Conservation (phyloP, 2,888 invertebrate species). For the Erebia epiphron region DNA sequence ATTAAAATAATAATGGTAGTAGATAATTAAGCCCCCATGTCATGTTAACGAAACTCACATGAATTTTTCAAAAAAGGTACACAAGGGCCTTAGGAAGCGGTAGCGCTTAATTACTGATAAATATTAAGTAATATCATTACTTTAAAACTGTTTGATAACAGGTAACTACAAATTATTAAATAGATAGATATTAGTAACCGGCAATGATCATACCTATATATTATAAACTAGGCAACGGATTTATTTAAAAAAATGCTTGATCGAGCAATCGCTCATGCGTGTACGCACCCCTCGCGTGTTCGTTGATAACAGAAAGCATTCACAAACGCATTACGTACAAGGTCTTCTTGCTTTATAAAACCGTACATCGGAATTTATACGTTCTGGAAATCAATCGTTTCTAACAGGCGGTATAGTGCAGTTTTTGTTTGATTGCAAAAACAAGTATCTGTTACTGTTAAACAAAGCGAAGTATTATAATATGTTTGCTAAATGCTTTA, state of each 20-base stretch:
- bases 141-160: slow-evolving; percentile 11
- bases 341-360: slow-evolving; percentile 48
- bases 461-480: neutral
- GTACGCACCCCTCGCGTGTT: slow-evolving; percentile 47
- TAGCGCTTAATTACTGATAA: neutral
- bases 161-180: slow-evolving; percentile 2
- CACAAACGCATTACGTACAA: slow-evolving; percentile 43
- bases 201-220: slow-evolving; percentile 10
- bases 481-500: neutral
- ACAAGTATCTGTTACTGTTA: slow-evolving; percentile 18
- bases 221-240: slow-evolving; percentile 15
- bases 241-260: slow-evolving; percentile 33
- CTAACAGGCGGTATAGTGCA: slow-evolving; percentile 29
- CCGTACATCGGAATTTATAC: slow-evolving; percentile 38
- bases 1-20: no score
- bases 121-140: slow-evolving; percentile 12
- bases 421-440: slow-evolving; percentile 36
- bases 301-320: slow-evolving; percentile 45
- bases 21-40: no score
- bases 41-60: no score
- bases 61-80: neutral
- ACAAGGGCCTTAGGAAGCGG: neutral
- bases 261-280: slow-evolving; percentile 38
- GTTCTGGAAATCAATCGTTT: slow-evolving; percentile 44
- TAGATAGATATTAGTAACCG: slow-evolving; percentile 5